Conservation (phyloP, 2,797 vertebrate species). For the Gallirallus australis region DNA sequence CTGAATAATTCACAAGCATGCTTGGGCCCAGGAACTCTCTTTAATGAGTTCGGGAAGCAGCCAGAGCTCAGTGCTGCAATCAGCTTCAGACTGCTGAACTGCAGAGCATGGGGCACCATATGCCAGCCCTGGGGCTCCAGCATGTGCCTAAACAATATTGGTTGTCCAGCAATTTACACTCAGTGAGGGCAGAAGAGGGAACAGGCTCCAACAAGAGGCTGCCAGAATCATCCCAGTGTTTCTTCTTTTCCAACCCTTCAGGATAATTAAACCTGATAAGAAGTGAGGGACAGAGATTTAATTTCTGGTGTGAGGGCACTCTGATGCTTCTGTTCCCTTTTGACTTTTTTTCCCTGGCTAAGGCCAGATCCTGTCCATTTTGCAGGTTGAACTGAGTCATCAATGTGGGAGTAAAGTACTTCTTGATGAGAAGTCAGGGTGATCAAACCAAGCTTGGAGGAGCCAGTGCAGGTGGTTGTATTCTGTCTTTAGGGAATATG, state of each 20-base stretch:
- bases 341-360: neutral
- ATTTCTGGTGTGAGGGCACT: neutral
- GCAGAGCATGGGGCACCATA: neutral
- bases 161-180: neutral
- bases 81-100: neutral
- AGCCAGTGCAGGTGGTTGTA: neutral
- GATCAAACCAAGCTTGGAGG: neutral
- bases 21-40: neutral
- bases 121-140: neutral
- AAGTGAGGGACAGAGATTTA: neutral
- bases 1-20: neutral
- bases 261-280: neutral
- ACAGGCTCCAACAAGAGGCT: neutral
- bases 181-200: neutral
- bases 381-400: neutral
- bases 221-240: neutral
- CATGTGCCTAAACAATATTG: neutral
- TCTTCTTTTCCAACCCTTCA: neutral
- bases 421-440: neutral
- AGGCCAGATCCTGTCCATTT: neutral
- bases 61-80: conserved; percentile 32
- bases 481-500: neutral
- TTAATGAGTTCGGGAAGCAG: conserved; percentile 10
- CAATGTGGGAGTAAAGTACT: neutral
- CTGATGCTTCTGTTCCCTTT: neutral